Base-by-base conservation (phyloP, 2,113 vertebrate genomes). In the Proterorhinus semilunaris region DNA sequence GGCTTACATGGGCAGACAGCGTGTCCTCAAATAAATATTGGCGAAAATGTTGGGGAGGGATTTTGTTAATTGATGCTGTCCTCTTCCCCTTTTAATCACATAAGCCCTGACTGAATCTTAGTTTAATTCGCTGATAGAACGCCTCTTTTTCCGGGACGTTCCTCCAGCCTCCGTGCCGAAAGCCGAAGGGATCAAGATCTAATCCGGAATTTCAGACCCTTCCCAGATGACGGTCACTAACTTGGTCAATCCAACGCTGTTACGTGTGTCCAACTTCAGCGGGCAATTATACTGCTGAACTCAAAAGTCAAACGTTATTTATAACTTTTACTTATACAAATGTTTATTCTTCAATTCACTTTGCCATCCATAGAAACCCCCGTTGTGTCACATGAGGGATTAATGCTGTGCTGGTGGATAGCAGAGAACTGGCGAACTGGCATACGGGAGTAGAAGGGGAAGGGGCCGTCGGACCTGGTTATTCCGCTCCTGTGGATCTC, bases 1-100 rank as follows among this genome's bases (percentile, higher is more conserved):
- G 79, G 86, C 81, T 86, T 86, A 88, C 80, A 82, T 73, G 47
- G 55, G 46, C 88, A 83, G 84, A 85, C 86, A 82, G 76, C 86
- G 86, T 79, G 80, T 86, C 79, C 81, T 86, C 86, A 88, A 87
- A 87, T 86, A 89, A 90, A 91, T 88, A 90, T 84, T 88, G 87
- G 84, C 70, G 75, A 89, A 88, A 87, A 84, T 82, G 87, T 84
- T 88, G 79, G 83, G 76, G 66, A 85, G 82, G 89, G 90, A 89
- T 91, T 90, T 90, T 84, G 88, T 89, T 91, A 87, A 89, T 91
- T 91, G 89, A 91, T 86, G 90, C 88, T 85, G 88, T 86, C 83
- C 86, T 87, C 83, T 88, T 90, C 85, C 84, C 83, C 84, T 90
- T 86, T 90, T 92, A 92, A 91, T 91, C 91, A 80, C 87, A 89